Percentiles rank a stretch among this genome's conserved stretches.
Conservation (phyloP, 1,140 invertebrate genomes). For the Saxidomus purpurata region DNA sequence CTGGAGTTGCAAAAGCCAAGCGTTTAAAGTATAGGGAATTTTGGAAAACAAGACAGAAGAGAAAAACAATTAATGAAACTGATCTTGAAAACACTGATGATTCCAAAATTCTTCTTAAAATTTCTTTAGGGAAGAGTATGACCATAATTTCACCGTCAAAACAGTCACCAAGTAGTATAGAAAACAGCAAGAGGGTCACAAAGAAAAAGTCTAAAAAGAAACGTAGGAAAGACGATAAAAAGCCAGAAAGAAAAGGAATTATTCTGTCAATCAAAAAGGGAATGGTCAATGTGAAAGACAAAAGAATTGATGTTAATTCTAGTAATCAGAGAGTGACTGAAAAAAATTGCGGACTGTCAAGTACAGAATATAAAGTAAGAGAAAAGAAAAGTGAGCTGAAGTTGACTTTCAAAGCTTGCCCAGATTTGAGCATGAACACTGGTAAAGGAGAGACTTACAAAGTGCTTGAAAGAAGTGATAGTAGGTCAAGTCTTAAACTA, state of each 20-base stretch:
- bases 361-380: constrained; percentile 18
- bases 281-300: constrained; percentile 39
- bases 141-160: constrained; percentile 49
- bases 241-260: constrained; percentile 26
- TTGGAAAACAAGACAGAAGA: neutral
- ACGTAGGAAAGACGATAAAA: constrained; percentile 47
- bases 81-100: constrained; percentile 4
- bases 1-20: neutral
- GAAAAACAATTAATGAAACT: neutral
- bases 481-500: neutral
- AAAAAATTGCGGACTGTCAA: neutral
- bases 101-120: constrained; percentile 57
- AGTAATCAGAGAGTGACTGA: neutral
- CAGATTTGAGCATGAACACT: neutral
- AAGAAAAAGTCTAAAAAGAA: constrained; percentile 60
- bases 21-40: neutral
- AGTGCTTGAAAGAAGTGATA: constrained; percentile 12
- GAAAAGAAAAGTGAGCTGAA: constrained; percentile 44
- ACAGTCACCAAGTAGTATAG: neutral
- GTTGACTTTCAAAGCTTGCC: constrained; percentile 39
- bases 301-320: neutral
- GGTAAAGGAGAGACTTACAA: neutral
- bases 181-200: neutral
- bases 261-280: constrained; percentile 64
- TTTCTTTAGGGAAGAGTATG: constrained; percentile 53